Evolutionary conservation across 1,140 invertebrate species (phyloP).

Genomic region (Calliopsis andreniformis): DNA sequence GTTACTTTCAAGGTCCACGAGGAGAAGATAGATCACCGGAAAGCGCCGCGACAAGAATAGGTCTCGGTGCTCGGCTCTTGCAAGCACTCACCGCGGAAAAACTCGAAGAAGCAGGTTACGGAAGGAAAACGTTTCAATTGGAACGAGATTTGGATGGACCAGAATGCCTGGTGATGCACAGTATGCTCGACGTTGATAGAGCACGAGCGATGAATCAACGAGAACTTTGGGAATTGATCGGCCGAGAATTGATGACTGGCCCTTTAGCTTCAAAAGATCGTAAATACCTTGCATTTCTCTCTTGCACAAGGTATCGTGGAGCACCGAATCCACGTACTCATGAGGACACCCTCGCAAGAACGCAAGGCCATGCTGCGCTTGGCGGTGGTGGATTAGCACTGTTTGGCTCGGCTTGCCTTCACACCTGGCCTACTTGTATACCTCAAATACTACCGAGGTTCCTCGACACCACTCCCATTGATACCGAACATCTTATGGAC

Average conservation of each 20-base stretch:
- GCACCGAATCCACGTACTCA: constrained; percentile 84
- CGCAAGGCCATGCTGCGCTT: constrained; percentile 92
- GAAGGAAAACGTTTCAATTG: constrained; percentile 91
- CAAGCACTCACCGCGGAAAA: constrained; percentile 95
- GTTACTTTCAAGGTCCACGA: constrained; percentile 87
- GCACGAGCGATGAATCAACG: constrained; percentile 88
- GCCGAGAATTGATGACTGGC: constrained; percentile 88
- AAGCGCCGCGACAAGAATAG: constrained; percentile 89
- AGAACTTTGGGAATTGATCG: constrained; percentile 93
- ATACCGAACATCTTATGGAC: constrained; percentile 89
- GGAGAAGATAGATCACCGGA: constrained; percentile 86
- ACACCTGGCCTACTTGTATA: constrained; percentile 92
- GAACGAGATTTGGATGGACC: constrained; percentile 84
- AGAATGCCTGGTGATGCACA: constrained; percentile 87
- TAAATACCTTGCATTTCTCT: constrained; percentile 95
- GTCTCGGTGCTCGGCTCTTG: constrained; percentile 89
- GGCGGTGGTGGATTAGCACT: constrained; percentile 95
- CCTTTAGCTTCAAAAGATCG: constrained; percentile 85
- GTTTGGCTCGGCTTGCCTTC: constrained; percentile 94
- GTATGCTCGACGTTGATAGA: constrained; percentile 86
- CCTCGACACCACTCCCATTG: constrained; percentile 84
- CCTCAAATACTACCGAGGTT: constrained; percentile 84
- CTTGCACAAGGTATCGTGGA: constrained; percentile 91
- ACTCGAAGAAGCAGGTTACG: constrained; percentile 90
- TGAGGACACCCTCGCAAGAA: constrained; percentile 87